Conservation (phyloP, 53 echinoderm and acorn worm genomes). For the Echinometra lucunter region DNA sequence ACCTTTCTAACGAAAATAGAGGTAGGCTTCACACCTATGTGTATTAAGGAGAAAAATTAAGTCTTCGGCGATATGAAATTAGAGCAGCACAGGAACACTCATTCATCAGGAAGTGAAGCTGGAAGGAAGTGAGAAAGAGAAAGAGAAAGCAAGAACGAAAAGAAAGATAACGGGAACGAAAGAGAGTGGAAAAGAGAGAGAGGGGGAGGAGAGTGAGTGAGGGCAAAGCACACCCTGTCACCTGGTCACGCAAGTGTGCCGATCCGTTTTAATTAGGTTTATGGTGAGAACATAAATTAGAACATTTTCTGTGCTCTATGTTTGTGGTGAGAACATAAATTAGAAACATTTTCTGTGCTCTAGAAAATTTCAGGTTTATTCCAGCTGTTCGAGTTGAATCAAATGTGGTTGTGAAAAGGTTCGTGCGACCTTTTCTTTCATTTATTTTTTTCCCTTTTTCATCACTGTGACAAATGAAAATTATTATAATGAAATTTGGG, state of each 20-base stretch:
- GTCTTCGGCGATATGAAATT: not conserved
- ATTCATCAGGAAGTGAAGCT: not conserved
- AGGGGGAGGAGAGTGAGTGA: not conserved
- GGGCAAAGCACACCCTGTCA: not conserved
- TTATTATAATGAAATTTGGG: too few species aligned
- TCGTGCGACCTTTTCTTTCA: not conserved
- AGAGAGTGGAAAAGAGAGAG: not conserved
- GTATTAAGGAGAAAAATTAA: slow-evolving; percentile 23
- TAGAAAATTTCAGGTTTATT: slow-evolving; percentile 27
- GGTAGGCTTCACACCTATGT: slow-evolving; percentile 51
- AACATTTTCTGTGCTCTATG: too few species aligned
- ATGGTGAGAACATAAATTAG: not conserved
- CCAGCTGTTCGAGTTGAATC: not conserved
- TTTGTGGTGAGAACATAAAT: not conserved
- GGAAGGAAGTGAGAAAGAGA: not conserved
- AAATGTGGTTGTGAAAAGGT: not conserved
- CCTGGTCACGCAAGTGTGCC: not conserved
- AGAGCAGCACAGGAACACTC: not conserved
- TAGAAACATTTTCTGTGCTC: slow-evolving; percentile 22
- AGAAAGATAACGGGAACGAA: not conserved
- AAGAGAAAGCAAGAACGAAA: not conserved
- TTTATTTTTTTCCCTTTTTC: too few species aligned
- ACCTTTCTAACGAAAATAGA: slow-evolving; percentile 33
- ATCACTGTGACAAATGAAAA: too few species aligned
- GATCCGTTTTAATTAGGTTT: not conserved